Base-by-base conservation (phyloP, 2,113 vertebrate genomes). In the Grantiella picta region DNA sequence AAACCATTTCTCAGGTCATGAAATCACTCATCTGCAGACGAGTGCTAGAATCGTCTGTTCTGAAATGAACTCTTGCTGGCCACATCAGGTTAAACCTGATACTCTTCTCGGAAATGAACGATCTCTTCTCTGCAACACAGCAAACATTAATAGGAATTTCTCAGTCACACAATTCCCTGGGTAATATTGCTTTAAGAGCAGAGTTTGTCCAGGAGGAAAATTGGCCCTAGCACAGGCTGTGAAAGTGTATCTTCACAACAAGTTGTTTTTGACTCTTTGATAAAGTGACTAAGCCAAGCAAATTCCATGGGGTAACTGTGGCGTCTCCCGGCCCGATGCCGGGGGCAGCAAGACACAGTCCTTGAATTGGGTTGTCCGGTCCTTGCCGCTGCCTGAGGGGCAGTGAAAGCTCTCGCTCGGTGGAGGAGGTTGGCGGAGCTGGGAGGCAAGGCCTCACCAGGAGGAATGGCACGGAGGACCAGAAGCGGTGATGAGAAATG, bases 1-100 rank as follows among this genome's bases (percentile, higher is more conserved):
- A 76, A 73, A 22, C 12, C 6, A n/a, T n/a, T 1, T 9, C 13
- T 29, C 9, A 29, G 7, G 15, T 42, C 20, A 10, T 57, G 54
- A 84, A 81, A 82, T 36, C 0, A 3, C 42, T 66, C 19, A 25
- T 11, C 20, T 72, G 33, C 35, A 76, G 4, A 47, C 0, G 1
- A 66, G n/a, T 40, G 23, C 29, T 17, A 49, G 29, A 40, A 66
- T 23, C 11, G 8, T 56, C 17, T 31, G 28, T 6, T 71, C 66
- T 86, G 19, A 64, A 33, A 63, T 28, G 38, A 89, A 53, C 24
- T 36, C 33, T 52, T 52, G 19, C 49, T 1, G 1, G 17, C 9
- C 25, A 24, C 25, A 38, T 64, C 49, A 5, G 1, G 9, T 11
- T 86, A 24, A 95, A 75, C 29, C 13, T 65, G 25, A 17, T 60